Percentiles rank a stretch among this genome's conserved stretches.
These are phyloP conservation scores for Parnassius glacialis DNA, from an alignment of 2,888 invertebrate species.

Conservation along the genomic window DNA sequence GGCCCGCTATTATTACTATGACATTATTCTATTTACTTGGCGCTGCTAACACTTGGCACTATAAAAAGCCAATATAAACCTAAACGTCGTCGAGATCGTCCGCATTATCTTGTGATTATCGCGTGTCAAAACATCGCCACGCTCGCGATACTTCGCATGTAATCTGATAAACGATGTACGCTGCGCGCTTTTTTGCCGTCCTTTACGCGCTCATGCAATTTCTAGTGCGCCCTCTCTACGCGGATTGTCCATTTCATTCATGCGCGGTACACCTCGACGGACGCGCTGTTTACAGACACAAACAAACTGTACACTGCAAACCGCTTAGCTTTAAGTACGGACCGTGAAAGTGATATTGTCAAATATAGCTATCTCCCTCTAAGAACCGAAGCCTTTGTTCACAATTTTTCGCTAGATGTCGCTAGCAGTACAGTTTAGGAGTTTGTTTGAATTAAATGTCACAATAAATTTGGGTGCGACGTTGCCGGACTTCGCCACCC, in stretches of 20 bases:
- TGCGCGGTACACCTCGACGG: slow-evolving; percentile 77
- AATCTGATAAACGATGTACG: slow-evolving; percentile 83
- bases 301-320: slow-evolving; percentile 80
- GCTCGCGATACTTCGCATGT: slow-evolving; percentile 81
- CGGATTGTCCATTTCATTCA: slow-evolving; percentile 80
- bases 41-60: slow-evolving; percentile 55
- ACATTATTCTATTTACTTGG: slow-evolving; percentile 62
- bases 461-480: slow-evolving; percentile 76
- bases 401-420: slow-evolving; percentile 63
- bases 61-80: slow-evolving; percentile 80
- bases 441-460: slow-evolving; percentile 66
- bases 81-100: slow-evolving; percentile 77
- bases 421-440: slow-evolving; percentile 60
- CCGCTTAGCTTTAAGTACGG: slow-evolving; percentile 81
- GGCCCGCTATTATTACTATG: slow-evolving; percentile 53
- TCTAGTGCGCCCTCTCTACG: slow-evolving; percentile 50
- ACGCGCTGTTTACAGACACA: slow-evolving; percentile 80
- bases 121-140: slow-evolving; percentile 82
- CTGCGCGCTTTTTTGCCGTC: slow-evolving; percentile 63
- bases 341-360: slow-evolving; percentile 81
- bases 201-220: slow-evolving; percentile 41
- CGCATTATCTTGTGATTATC: slow-evolving; percentile 82
- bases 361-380: slow-evolving; percentile 72
- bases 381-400: slow-evolving; percentile 61
- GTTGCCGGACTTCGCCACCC: slow-evolving; percentile 79